Evolutionary conservation across 2,888 invertebrate species (phyloP).

Genomic region (Parnassius apollo): DNA sequence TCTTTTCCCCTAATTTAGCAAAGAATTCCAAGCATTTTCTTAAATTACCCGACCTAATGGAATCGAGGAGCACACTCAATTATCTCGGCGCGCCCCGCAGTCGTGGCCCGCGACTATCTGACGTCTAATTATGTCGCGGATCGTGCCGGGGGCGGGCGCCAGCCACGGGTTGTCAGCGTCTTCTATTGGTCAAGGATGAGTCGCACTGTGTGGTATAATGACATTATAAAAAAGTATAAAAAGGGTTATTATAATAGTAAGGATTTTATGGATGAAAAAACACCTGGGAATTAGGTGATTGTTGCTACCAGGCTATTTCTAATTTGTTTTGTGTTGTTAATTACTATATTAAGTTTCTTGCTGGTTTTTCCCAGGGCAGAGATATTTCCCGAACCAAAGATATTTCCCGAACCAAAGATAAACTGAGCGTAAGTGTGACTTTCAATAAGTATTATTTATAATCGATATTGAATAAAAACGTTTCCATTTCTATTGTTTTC

Average conservation of each 20-base stretch:
- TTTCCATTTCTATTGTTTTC: neutral
- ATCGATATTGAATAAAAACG: too few relatives aligned
- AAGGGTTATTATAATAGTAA: too few relatives aligned
- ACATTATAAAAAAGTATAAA: neutral
- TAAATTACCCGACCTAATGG: conserved; percentile 18
- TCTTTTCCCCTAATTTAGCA: conserved; percentile 11
- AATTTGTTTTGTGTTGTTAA: too few relatives aligned
- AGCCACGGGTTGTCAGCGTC: neutral
- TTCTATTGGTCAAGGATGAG: conserved; percentile 1
- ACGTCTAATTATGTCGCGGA: conserved; percentile 18
- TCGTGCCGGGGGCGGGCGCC: conserved; percentile 1
- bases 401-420: too few relatives aligned
- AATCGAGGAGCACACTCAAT: conserved; percentile 20
- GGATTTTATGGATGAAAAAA: too few relatives aligned
- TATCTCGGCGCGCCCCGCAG: conserved; percentile 5
- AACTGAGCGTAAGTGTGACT: too few relatives aligned
- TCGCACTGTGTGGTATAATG: neutral
- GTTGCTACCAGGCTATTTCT: too few relatives aligned
- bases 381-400: too few relatives aligned
- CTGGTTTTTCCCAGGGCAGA: too few relatives aligned
- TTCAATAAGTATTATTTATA: too few relatives aligned
- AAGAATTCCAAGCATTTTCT: conserved; percentile 14
- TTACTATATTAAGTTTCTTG: too few relatives aligned
- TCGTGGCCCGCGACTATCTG: conserved; percentile 6
- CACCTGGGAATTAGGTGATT: too few relatives aligned